These are phyloP conservation scores for Rousettus leschenaultii DNA, from an alignment of 2,113 vertebrate species.

Conservation along the genomic window DNA sequence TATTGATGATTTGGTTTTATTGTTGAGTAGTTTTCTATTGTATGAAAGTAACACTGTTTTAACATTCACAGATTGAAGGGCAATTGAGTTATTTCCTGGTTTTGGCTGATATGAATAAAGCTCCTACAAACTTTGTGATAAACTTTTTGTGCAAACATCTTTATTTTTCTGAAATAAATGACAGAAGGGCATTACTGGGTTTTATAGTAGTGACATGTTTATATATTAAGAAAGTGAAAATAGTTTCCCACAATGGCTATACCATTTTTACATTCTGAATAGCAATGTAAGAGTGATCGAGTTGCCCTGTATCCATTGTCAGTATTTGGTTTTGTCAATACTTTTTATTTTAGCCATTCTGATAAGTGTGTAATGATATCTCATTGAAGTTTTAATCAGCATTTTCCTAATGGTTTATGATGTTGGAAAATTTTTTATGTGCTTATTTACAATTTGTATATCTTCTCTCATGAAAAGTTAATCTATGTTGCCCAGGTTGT, in stretches of 20 bases:
- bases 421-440: background rate
- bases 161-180: background rate
- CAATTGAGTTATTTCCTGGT: background rate
- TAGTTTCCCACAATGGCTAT: background rate
- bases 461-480: background rate
- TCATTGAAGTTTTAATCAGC: background rate
- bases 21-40: background rate
- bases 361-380: background rate
- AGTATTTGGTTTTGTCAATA: background rate
- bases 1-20: background rate
- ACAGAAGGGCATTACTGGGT: background rate
- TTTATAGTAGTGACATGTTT: background rate
- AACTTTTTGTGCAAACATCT: background rate
- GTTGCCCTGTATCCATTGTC: background rate
- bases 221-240: background rate
- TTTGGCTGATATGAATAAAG: background rate
- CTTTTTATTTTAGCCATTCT: background rate
- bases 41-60: background rate
- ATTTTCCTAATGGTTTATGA: background rate
- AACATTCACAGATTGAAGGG: background rate
- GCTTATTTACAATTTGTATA: background rate
- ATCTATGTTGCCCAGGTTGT: background rate
- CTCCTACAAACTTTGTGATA: background rate
- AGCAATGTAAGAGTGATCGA: background rate
- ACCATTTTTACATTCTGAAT: background rate